Conservation (phyloP, 1,140 invertebrate species). For the Armadillidium nasatum region DNA sequence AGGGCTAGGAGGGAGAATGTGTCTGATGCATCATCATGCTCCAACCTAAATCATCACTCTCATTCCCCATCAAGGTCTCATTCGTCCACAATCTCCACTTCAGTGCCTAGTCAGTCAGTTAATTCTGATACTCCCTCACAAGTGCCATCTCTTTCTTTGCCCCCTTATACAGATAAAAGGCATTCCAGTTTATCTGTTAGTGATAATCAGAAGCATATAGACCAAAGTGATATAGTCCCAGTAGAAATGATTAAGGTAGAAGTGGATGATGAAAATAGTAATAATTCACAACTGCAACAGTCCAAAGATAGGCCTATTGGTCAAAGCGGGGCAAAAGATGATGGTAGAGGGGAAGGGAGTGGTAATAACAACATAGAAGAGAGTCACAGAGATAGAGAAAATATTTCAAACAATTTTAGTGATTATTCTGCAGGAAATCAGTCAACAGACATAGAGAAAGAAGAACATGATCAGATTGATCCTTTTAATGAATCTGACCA, state of each 20-base stretch:
- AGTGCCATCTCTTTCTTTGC: not conserved
- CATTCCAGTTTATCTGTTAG: not conserved
- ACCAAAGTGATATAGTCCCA: not conserved
- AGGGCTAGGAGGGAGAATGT: not conserved
- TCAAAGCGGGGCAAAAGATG: not conserved
- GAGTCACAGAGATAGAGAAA: not conserved
- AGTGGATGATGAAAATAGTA: not conserved
- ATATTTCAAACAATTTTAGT: not conserved
- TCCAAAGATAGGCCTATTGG: not conserved
- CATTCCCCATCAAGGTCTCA: not conserved
- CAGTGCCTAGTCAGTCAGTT: slow-evolving; percentile 2
- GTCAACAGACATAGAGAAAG: not conserved
- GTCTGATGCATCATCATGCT: not conserved
- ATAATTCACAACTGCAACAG: not conserved
- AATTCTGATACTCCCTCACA: not conserved
- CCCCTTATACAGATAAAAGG: not conserved
- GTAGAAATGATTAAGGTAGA: slow-evolving; percentile 1
- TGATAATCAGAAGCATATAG: not conserved
- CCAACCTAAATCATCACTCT: not conserved
- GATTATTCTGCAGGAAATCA: not conserved
- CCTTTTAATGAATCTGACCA: not conserved
- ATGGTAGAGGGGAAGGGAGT: not conserved
- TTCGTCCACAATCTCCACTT: not conserved
- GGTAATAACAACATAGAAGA: not conserved
- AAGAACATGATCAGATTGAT: not conserved